Percentiles rank a stretch among this genome's conserved stretches.
Conservation (phyloP, 1,140 invertebrate genomes). For the Zaprionus capensis region DNA sequence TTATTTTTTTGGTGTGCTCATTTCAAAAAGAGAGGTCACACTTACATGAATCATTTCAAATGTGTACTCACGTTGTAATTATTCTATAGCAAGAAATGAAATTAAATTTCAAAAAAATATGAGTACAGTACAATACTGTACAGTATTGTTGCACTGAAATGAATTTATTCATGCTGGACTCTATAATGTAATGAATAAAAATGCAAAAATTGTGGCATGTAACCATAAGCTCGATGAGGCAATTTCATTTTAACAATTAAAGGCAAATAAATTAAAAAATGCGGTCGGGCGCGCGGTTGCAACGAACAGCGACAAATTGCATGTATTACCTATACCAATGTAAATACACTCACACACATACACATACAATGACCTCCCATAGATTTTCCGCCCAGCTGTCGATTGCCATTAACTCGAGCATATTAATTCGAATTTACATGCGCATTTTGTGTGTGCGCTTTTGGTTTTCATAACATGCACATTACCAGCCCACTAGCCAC, state of each 20-base stretch:
- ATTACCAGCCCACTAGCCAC: constrained; percentile 28
- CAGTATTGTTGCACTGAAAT: no score
- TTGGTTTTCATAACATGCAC: constrained; percentile 63
- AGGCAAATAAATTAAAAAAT: constrained; percentile 78
- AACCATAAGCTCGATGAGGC: constrained; percentile 50
- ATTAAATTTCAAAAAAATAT: no score
- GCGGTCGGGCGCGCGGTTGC: constrained; percentile 54
- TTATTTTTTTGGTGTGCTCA: no score
- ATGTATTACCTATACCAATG: constrained; percentile 25
- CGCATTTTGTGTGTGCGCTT: constrained; percentile 51
- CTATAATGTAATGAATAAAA: constrained; percentile 43
- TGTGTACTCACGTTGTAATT: no score
- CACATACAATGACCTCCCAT: constrained; percentile 11
- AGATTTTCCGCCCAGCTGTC: constrained; percentile 43
- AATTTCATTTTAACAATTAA: constrained; percentile 79
- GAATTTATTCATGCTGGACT: no score
- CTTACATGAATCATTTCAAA: no score
- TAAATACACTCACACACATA: neutral
- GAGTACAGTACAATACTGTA: no score
- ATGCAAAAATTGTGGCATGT: constrained; percentile 28
- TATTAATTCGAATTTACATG: constrained; percentile 74
- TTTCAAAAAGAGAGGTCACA: no score
- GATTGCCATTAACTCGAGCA: constrained; percentile 76
- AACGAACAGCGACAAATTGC: constrained; percentile 65
- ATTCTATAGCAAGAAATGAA: no score